These are phyloP conservation scores for Diachasmimorpha longicaudata DNA, from an alignment of 1,140 invertebrate genomes.

Conservation along the genomic window DNA sequence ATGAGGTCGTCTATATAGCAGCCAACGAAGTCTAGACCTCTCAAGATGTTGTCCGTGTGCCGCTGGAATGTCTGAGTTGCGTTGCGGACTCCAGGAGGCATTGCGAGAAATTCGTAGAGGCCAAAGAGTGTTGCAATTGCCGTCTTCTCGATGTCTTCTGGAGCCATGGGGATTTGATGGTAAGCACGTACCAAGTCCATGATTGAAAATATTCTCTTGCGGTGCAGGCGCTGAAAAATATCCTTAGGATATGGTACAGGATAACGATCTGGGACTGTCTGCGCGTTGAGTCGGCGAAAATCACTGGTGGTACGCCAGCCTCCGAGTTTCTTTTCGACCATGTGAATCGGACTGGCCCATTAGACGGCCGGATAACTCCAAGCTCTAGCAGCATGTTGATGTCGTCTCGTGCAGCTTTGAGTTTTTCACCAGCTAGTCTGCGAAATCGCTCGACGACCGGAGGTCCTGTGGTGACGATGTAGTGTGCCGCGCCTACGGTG, in stretches of 20 bases:
- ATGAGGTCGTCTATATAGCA: constrained; percentile 33
- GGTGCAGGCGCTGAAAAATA: constrained; percentile 41
- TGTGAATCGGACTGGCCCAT: too few relatives aligned
- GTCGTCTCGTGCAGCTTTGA: too few relatives aligned
- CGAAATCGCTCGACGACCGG: too few relatives aligned
- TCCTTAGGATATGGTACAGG: constrained; percentile 43
- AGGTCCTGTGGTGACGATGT: too few relatives aligned
- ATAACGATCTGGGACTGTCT: constrained; percentile 43
- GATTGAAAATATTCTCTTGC: constrained; percentile 43
- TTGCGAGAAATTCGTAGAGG: constrained; percentile 37
- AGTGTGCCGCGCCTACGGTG: too few relatives aligned
- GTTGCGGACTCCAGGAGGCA: constrained; percentile 50
- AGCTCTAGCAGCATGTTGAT: too few relatives aligned
- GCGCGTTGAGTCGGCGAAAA: constrained; percentile 47
- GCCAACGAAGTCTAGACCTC: constrained; percentile 12
- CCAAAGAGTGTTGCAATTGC: constrained; percentile 40
- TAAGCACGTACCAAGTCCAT: constrained; percentile 56
- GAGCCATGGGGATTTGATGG: constrained; percentile 53
- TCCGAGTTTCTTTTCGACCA: background rate
- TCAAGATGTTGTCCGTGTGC: constrained; percentile 26
- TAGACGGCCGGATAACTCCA: too few relatives aligned
- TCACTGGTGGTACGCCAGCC: constrained; percentile 34
- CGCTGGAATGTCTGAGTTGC: constrained; percentile 38
- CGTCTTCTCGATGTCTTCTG: constrained; percentile 45
- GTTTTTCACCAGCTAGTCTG: too few relatives aligned